Evolutionary conservation across 2,797 vertebrate genomes (phyloP).

Genomic region (Cynopterus sphinx): DNA sequence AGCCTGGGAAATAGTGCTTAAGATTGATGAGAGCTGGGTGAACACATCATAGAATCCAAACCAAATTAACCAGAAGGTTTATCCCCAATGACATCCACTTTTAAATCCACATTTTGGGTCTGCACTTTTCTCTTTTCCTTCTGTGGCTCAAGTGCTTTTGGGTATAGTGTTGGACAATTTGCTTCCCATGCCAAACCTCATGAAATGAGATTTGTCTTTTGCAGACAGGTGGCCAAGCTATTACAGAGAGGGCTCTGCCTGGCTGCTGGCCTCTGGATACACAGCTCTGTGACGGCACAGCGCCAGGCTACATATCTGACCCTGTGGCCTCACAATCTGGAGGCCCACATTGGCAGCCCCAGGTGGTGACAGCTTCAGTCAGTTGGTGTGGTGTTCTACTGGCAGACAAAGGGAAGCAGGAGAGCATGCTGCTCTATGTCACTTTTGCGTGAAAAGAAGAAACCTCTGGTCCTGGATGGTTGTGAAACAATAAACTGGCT

Average conservation of each 20-base stretch:
- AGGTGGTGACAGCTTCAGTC: constrained; percentile 45
- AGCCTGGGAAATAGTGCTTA: neutral
- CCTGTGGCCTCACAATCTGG: constrained; percentile 66
- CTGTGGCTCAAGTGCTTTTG: constrained; percentile 64
- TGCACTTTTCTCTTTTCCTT: constrained; percentile 68
- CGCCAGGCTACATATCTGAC: constrained; percentile 62
- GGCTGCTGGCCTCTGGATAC: constrained; percentile 60
- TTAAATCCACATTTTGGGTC: neutral
- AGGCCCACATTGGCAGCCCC: constrained; percentile 18
- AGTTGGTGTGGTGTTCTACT: neutral
- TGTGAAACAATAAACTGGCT: neutral
- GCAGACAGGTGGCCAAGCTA: constrained; percentile 69
- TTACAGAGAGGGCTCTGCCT: constrained; percentile 35
- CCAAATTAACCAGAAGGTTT: constrained; percentile 64
- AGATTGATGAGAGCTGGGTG: constrained; percentile 34
- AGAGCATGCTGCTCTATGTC: neutral
- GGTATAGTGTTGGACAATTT: constrained; percentile 50
- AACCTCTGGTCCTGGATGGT: neutral
- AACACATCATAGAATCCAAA: constrained; percentile 66
- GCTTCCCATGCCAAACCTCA: constrained; percentile 74
- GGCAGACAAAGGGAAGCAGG: neutral
- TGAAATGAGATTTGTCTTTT: constrained; percentile 73
- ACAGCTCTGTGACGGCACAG: neutral
- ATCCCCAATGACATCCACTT: constrained; percentile 56
- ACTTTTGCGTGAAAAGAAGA: neutral